Evolutionary conservation across 2,888 invertebrate species (phyloP).

Genomic region (Apodemia zela): DNA sequence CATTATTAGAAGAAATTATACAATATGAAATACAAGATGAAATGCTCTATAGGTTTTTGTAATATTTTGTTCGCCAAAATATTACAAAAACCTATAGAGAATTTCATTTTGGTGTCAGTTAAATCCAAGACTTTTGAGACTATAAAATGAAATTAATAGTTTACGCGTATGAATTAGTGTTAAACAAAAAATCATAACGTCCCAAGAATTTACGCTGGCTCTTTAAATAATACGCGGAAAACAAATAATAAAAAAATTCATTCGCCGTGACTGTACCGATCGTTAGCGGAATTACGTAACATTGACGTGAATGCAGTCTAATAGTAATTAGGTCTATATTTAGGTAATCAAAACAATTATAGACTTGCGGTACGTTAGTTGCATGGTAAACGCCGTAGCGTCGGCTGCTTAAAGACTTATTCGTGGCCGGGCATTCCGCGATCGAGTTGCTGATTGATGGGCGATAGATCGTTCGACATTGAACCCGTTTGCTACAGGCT

Average conservation of each 20-base stretch:
- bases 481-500: slow-evolving; percentile 60
- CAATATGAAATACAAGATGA: no score
- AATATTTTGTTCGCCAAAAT: no score
- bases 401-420: neutral
- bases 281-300: slow-evolving; percentile 10
- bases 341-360: slow-evolving; percentile 20
- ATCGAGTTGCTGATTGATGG: slow-evolving; percentile 65
- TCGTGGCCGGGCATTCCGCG: slow-evolving; percentile 24
- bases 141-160: no score
- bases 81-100: no score
- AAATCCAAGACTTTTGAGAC: no score
- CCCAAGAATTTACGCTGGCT: neutral
- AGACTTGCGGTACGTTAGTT: neutral
- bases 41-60: no score
- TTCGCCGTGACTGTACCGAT: slow-evolving; percentile 5
- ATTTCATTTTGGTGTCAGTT: no score
- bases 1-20: no score
- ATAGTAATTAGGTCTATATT: slow-evolving; percentile 36
- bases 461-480: slow-evolving; percentile 76
- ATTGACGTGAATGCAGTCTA: slow-evolving; percentile 33
- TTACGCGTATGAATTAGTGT: no score
- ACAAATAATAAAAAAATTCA: slow-evolving; percentile 1
- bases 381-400: neutral
- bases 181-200: neutral
- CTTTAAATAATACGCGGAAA: neutral